Base-by-base conservation (phyloP, 30 jellyfish, hydroid and myxozoan genomes). In the Hydractinia echinata region DNA sequence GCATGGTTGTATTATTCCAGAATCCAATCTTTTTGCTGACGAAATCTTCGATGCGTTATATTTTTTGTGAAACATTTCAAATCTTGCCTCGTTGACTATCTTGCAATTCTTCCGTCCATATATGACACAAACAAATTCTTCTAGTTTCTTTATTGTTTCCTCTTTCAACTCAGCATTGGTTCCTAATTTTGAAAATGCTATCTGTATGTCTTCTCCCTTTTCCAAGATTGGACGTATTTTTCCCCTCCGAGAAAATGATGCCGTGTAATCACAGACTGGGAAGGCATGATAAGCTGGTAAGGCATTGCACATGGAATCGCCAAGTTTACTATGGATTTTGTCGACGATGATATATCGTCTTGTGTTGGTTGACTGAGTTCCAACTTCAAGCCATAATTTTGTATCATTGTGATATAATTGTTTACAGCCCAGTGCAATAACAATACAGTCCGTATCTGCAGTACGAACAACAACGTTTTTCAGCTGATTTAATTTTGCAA, bases 391-490 rank as follows among this genome's bases (percentile, higher is more conserved):
- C 82, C 72, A 30, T 39, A 72, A 16, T 66, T 30, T 72, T 16
- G 53, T 72, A 19, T 50, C 82, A 19, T 13, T 50, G 48, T 72
- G 82, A 50, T 8, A 8, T 19, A 72, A 30, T 30, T 61, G 8
- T 53, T 53, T 9, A 53, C 67, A 72, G 15, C 82, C 82, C 39
- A 72, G 82, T 21, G 67, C 82, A 30, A 72, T 72, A 66, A 72
- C 50, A 16, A 72, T 15, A 53, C 82, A 72, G 16, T 72, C 82
- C 50, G 82, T 72, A 53, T 72, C 82, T 16, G 82, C 48, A 39
- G 82, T 72, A 8, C 82, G 72, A 72, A 72, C 50, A 21, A 72
- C 82, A 72, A 53, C 72, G 66, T 72, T 72, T 50, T 53, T 19
- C 15, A 66, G 82, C 39, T 50, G 7, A 53, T 9, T 50, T 8